Evolutionary conservation across 2,888 invertebrate genomes (phyloP).

Genomic region (Sesamia inferens): DNA sequence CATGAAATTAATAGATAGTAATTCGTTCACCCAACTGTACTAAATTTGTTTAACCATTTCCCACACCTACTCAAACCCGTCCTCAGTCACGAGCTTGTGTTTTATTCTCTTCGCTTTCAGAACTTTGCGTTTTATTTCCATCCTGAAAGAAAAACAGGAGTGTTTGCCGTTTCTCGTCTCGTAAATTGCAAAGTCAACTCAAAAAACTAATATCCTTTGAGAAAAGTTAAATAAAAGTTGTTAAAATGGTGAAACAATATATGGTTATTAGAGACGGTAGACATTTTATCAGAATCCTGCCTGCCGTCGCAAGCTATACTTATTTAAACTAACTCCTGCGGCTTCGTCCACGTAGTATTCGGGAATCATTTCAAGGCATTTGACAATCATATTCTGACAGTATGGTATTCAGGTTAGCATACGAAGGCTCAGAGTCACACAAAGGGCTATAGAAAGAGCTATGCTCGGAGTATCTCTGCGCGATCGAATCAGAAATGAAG

Average conservation of each 20-base stretch:
- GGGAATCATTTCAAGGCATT: background rate
- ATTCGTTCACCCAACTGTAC: conserved; percentile 9
- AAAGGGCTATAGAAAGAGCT: too few relatives aligned
- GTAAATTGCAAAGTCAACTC: conserved; percentile 52
- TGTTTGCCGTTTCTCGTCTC: conserved; percentile 26
- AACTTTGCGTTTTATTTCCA: conserved; percentile 41
- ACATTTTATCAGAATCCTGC: conserved; percentile 1
- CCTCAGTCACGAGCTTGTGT: conserved; percentile 20
- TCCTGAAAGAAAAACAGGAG: conserved; percentile 45
- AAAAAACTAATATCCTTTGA: conserved; percentile 56
- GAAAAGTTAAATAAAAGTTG: conserved; percentile 38
- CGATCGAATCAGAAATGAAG: too few relatives aligned
- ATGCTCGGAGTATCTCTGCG: too few relatives aligned
- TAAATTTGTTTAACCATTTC: background rate
- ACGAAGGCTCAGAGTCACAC: too few relatives aligned
- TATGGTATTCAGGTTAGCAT: too few relatives aligned
- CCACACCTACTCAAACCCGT: conserved; percentile 9
- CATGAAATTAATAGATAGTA: background rate
- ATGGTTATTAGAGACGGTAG: conserved; percentile 22
- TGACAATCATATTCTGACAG: too few relatives aligned
- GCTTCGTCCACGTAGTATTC: background rate
- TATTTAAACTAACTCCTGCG: background rate
- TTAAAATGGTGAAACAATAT: conserved; percentile 30
- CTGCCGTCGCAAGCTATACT: background rate
- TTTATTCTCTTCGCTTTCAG: conserved; percentile 21